Evolutionary conservation across 2,888 invertebrate species (phyloP).

Genomic region (Caenorhabditis zanzibari): DNA sequence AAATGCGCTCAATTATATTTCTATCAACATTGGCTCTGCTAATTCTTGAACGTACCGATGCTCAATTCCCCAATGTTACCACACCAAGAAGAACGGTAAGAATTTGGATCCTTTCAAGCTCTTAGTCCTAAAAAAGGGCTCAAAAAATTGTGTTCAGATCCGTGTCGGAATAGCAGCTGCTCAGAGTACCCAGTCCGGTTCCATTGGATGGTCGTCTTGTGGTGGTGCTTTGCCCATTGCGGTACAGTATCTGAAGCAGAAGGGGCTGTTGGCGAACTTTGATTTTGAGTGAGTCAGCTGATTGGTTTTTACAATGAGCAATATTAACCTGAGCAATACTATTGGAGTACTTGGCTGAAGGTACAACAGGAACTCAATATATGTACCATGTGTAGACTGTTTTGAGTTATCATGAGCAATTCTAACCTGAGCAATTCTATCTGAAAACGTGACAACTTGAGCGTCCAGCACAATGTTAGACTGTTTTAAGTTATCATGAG

Average conservation of each 20-base stretch:
- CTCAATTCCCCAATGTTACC: background rate
- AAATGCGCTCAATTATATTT: background rate
- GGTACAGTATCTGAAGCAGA: constrained; percentile 49
- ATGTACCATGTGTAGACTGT: no score
- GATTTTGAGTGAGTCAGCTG: constrained; percentile 56
- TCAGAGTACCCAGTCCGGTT: constrained; percentile 23
- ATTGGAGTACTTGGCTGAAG: no score
- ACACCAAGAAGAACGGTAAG: constrained; percentile 15
- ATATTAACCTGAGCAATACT: no score
- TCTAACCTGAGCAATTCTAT: no score
- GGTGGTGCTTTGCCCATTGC: constrained; percentile 67
- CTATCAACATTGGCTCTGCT: background rate
- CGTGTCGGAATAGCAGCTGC: constrained; percentile 53
- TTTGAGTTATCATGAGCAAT: no score
- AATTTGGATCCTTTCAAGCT: background rate
- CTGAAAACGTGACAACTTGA: no score
- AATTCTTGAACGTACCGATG: constrained; percentile 4
- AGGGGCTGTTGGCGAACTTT: constrained; percentile 49
- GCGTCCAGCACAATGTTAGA: no score
- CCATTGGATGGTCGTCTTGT: constrained; percentile 58
- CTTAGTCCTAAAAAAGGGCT: no score
- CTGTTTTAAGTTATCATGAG: no score
- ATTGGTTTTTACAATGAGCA: no score
- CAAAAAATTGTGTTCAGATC: no score
- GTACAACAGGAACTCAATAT: no score